Percentiles rank a stretch among this genome's conserved stretches.
These are phyloP conservation scores for Dysdera silvatica DNA, from an alignment of 1,140 invertebrate genomes.

Conservation along the genomic window DNA sequence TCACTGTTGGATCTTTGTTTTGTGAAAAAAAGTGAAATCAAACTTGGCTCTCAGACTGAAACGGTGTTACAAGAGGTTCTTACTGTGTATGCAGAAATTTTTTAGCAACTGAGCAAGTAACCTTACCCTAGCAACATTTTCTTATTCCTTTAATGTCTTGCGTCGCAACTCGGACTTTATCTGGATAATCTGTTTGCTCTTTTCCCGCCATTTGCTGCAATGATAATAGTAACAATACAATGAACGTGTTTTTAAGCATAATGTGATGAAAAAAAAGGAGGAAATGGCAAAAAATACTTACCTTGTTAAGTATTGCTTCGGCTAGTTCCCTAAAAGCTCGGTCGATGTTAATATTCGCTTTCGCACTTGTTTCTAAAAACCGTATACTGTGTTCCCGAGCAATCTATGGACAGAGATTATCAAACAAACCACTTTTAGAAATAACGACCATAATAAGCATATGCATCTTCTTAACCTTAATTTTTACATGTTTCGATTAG, in stretches of 20 bases:
- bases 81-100: no score
- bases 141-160: slow-evolving; percentile 27
- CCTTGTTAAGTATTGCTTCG: slow-evolving; percentile 86
- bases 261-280: background rate
- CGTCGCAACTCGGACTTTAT: slow-evolving; percentile 33
- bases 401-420: slow-evolving; percentile 51
- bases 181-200: slow-evolving; percentile 31
- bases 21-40: no score
- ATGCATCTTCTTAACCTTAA: no score
- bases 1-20: no score
- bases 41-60: no score
- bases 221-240: background rate
- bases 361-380: slow-evolving; percentile 98
- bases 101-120: no score
- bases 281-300: background rate
- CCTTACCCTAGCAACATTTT: slow-evolving; percentile 33
- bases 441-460: no score
- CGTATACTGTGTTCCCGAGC: slow-evolving; percentile 94
- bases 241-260: background rate
- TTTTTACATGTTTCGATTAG: no score
- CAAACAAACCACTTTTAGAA: no score
- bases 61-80: no score
- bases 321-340: slow-evolving; percentile 93
- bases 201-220: slow-evolving; percentile 33
- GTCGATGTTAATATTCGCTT: slow-evolving; percentile 96